Base-by-base conservation (phyloP, 2,797 vertebrate genomes). In the Myotis findleyi region DNA sequence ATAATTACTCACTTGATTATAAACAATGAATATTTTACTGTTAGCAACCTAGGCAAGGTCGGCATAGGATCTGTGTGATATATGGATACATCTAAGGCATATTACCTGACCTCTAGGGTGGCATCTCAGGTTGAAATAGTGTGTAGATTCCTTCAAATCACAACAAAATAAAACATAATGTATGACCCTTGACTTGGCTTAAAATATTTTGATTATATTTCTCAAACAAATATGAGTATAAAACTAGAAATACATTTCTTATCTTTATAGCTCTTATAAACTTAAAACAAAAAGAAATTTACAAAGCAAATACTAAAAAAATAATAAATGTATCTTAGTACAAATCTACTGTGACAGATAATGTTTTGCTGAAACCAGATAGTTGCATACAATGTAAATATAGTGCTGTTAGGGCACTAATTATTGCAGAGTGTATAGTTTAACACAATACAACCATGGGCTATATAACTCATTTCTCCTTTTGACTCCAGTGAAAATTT, bases 141-240 rank as follows among this genome's bases (percentile, higher is more conserved):
- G 21, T 11, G 25, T 8, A n/a, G 23, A n/a, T 30, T 64, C 44
- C n/a, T 57, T 88, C 44, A 89, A 72, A 68, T 91, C 16, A 66
- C n/a, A 76, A 41, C 21, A 44, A 68, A 93, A 77, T 20, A 49
- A 84, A 80, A 27, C 20, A 77, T 12, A 64, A 64, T 62, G 49
- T 51, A 59, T 73, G 36, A 41, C 6, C 6, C 5, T 18, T 69
- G 8, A 55, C 2, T 33, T 68, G 76, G 25, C 7, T 79, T 82
- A 81, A 92, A 82, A 81, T 81, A 86, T 92, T 85, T 92, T 72
- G n/a, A 94, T 44, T 27, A 66, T 88, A 23, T 76, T 80, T 79
- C 23, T 69, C 20, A 94, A 93, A 53, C 38, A 44, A 83, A 72
- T 59, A 68, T 11, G 87, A 87, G 7, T 87, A 51, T 27, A 79